Conservation (phyloP, 1,140 invertebrate genomes). For the Bombus breviceps region DNA sequence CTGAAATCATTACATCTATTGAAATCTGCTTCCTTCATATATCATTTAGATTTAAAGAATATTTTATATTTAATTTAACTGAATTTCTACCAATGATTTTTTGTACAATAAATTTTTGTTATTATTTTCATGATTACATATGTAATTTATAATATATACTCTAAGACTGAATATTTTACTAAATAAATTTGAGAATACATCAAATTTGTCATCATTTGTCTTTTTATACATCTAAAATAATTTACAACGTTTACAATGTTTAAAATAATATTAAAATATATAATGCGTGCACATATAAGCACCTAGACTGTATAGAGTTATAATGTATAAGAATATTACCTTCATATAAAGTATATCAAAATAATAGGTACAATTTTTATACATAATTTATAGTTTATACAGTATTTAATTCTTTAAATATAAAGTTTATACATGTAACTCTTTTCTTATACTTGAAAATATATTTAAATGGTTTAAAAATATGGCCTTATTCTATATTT, state of each 20-base stretch:
- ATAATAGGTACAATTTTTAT: conserved; percentile 11
- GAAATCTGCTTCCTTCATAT: not conserved
- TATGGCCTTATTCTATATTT: not conserved
- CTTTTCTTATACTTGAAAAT: conserved; percentile 21
- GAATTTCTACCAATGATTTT: not conserved
- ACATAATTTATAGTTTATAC: conserved; percentile 7
- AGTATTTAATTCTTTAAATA: conserved; percentile 19
- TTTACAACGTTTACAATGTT: not conserved
- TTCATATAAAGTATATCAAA: conserved; percentile 18
- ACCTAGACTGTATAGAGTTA: not conserved
- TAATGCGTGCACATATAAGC: not conserved
- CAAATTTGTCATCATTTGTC: not conserved
- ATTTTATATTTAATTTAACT: not conserved
- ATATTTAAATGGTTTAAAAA: conserved; percentile 32
- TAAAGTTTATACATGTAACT: conserved; percentile 12
- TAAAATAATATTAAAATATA: conserved; percentile 10
- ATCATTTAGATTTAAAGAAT: not conserved
- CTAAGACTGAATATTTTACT: conserved; percentile 45
- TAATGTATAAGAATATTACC: conserved; percentile 11
- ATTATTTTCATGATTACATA: not conserved
- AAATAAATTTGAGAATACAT: conserved; percentile 24
- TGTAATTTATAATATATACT: conserved; percentile 16
- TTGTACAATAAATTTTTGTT: not conserved
- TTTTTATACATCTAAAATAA: conserved; percentile 28
- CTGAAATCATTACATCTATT: not conserved